phyloP scores from a whole-genome alignment of 1,140 invertebrate genomes.

The Drosophila jambulina region DNA sequence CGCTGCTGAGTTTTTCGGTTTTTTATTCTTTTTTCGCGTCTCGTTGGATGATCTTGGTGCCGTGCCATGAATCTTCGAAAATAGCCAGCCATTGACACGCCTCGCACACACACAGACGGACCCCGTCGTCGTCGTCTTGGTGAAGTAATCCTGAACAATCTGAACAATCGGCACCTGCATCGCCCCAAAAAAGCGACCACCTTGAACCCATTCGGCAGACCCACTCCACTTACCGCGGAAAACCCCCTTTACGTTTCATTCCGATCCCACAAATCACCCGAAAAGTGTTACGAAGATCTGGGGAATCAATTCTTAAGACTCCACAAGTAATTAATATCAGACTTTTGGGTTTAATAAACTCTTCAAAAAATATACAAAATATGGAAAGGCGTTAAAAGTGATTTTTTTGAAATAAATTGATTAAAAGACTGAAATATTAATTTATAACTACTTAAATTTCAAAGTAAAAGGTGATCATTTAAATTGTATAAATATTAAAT shows the following conservation, averaged over 20 bases:
- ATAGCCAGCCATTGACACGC: constrained; percentile 79
- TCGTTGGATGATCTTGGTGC: constrained; percentile 73
- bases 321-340: neutral
- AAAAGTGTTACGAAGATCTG: neutral
- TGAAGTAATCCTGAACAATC: constrained; percentile 42
- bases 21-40: constrained; percentile 25
- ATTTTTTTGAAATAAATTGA: neutral
- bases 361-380: neutral
- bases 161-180: constrained; percentile 21
- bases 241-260: constrained; percentile 4
- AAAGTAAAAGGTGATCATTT: neutral
- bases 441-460: no score
- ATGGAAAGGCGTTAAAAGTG: neutral
- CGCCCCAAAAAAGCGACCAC: constrained; percentile 21
- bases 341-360: neutral
- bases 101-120: constrained; percentile 20
- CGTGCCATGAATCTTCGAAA: constrained; percentile 76
- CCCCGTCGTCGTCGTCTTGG: constrained; percentile 17
- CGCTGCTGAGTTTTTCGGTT: constrained; percentile 6
- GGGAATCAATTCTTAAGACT: neutral
- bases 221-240: constrained; percentile 19
- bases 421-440: neutral
- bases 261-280: neutral
- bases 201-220: constrained; percentile 41
- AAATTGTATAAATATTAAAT: neutral